Evolutionary conservation across 2,888 invertebrate species (phyloP), one percentile per base, ranked within the genome.

Genomic region (Ornithoptera priamus): DNA sequence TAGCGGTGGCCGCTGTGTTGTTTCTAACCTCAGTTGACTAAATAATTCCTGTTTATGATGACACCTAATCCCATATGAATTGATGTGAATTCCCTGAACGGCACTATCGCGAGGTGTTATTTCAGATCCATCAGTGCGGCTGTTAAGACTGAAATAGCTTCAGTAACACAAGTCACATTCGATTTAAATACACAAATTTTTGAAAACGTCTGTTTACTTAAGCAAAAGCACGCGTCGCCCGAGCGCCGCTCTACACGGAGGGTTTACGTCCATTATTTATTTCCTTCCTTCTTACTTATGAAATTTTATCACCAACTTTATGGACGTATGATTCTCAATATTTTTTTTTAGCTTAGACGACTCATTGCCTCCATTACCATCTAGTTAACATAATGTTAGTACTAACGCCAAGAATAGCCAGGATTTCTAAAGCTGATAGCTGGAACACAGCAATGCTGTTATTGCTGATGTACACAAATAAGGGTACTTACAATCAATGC

Each of bases 31-130:
- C 90, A 89, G 83, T 84, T 85, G 90, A 87, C 87, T 87, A 90
- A 92, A 92, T 92, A 91, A 90, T 86, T 90, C 91, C 88, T 90
- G 90, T 92, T 92, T 92, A 92, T 90, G 92, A 92, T 90, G 92
- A 91, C 91, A 92, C 86, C 88, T 88, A 90, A 92, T 92, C 92
- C 90, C 89, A 83, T 90, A 91, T 90, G 88, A 90, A 90, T 90
- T 90, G 90, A 90, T 88, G 89, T 77, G 82, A 85, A 87, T 87
- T 89, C 88, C 86, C 83, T 83, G 87, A 82, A 84, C 84, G 80
- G 83, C 83, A 83, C 79, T 84, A 85, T 83, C 82, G 80, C 78
- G 85, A 86, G 86, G 85, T 89, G 90, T 81, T 90, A 89, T 89
- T 89, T 85, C 86, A 88, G 87, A 86, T 86, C 87, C 88, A 84